These are phyloP conservation scores for Abramis brama DNA, from an alignment of 2,113 vertebrate species.

Conservation along the genomic window DNA sequence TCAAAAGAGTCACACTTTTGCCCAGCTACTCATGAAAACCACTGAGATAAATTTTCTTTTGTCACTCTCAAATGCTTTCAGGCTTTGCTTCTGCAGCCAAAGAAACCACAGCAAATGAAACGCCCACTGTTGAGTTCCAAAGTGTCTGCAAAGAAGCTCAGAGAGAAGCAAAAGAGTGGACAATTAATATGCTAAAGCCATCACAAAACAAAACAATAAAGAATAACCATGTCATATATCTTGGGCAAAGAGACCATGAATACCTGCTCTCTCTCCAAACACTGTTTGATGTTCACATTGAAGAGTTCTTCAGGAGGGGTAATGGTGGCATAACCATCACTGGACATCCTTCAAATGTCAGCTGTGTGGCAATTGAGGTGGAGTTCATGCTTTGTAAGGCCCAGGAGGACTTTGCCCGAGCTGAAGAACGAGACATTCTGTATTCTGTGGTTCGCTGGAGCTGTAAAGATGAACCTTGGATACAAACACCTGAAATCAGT, in stretches of 20 bases:
- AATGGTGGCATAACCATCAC: constrained; percentile 68
- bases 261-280: constrained; percentile 60
- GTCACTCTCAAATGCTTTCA: neutral
- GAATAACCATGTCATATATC: constrained; percentile 79
- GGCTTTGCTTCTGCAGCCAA: neutral
- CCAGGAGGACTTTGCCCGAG: constrained; percentile 66
- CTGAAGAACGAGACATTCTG: constrained; percentile 63
- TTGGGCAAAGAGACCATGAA: constrained; percentile 71
- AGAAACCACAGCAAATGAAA: accelerated
- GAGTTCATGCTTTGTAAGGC: constrained; percentile 78
- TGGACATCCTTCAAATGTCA: constrained; percentile 57
- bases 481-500: constrained; percentile 37
- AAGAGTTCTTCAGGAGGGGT: constrained; percentile 67
- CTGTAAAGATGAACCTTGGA: neutral
- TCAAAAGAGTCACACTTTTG: neutral
- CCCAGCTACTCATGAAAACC: neutral
- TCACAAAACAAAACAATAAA: constrained; percentile 48
- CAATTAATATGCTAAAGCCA: constrained; percentile 39
- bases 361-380: constrained; percentile 62
- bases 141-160: constrained; percentile 29
- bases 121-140: constrained; percentile 66
- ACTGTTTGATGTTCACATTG: constrained; percentile 51
- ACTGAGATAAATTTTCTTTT: neutral
- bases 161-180: constrained; percentile 77
- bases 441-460: constrained; percentile 66